These are phyloP conservation scores for Stictonetta naevosa DNA, from an alignment of 2,113 vertebrate genomes.

Conservation along the genomic window DNA sequence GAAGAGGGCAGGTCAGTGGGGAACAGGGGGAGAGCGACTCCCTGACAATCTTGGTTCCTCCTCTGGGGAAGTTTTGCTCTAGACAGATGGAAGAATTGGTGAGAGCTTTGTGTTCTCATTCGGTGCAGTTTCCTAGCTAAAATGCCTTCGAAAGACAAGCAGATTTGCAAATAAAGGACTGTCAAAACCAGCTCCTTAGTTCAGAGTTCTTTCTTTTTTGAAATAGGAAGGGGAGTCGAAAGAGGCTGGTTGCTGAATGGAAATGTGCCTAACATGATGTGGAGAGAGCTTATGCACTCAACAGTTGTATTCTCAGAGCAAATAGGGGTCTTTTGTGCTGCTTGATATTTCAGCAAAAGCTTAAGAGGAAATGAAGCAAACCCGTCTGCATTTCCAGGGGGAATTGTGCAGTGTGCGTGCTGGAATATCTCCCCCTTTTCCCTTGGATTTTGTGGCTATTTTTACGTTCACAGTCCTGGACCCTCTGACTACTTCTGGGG, in stretches of 20 bases:
- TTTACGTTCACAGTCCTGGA: not conserved
- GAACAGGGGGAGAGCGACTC: not conserved
- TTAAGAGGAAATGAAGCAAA: conserved; percentile 66
- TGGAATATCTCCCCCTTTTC: conserved; percentile 15
- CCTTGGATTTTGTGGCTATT: not conserved
- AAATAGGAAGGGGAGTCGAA: not conserved
- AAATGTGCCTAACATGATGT: not conserved
- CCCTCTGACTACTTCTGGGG: not conserved
- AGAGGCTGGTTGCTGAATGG: not conserved
- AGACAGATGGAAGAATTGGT: not conserved
- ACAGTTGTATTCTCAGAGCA: not conserved
- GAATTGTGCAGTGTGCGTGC: not conserved
- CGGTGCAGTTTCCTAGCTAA: not conserved
- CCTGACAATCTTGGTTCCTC: not conserved
- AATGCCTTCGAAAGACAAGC: conserved; percentile 1
- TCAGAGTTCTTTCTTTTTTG: not conserved
- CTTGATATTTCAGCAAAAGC: conserved; percentile 51
- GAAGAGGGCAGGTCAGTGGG: not conserved
- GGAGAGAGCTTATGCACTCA: conserved; percentile 38
- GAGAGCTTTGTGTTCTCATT: not conserved
- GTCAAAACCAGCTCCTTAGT: not conserved
- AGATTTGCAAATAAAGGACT: conserved; percentile 21
- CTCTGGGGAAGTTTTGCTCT: not conserved
- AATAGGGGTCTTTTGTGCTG: not conserved
- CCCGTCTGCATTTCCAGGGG: not conserved